A percentile compares a stretch with the other conserved stretches of the same genome.
These are phyloP conservation scores for Aproaerema taeniolella DNA, from an alignment of 2,888 invertebrate species.

Conservation along the genomic window DNA sequence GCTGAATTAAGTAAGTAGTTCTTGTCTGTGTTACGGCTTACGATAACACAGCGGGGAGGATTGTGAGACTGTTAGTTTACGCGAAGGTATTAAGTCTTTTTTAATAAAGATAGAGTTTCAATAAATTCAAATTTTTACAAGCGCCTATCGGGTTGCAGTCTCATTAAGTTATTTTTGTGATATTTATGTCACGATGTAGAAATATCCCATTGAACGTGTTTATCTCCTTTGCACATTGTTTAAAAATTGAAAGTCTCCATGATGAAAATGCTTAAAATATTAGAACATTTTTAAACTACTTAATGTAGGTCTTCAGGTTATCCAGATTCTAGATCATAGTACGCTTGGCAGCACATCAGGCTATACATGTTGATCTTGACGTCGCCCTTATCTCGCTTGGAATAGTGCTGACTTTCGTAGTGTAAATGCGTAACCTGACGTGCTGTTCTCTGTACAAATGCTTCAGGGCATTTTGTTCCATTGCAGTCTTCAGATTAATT, in stretches of 20 bases:
- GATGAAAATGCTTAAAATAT: not conserved
- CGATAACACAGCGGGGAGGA: constrained; percentile 15
- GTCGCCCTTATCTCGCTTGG: too few species aligned
- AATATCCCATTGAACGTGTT: not conserved
- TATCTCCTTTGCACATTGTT: too few species aligned
- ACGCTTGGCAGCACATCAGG: too few species aligned
- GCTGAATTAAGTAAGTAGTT: constrained; percentile 62
- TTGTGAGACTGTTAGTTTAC: not conserved
- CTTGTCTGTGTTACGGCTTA: constrained; percentile 39
- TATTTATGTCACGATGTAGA: not conserved
- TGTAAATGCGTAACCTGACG: too few species aligned
- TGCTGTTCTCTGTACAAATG: too few species aligned
- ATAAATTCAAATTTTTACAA: not conserved
- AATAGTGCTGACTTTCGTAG: too few species aligned
- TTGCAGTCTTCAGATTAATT: constrained; percentile 34
- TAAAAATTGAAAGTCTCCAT: not conserved
- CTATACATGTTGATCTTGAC: too few species aligned
- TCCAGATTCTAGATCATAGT: not conserved
- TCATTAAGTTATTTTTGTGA: not conserved
- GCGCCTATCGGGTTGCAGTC: not conserved
- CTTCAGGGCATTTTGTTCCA: not conserved
- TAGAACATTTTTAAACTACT: not conserved
- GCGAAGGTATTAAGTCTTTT: not conserved
- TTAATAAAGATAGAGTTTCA: not conserved
- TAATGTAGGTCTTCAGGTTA: not conserved